Evolutionary conservation across 2,888 invertebrate species (phyloP).

Genomic region (Hydrotaea cyrtoneurina): DNA sequence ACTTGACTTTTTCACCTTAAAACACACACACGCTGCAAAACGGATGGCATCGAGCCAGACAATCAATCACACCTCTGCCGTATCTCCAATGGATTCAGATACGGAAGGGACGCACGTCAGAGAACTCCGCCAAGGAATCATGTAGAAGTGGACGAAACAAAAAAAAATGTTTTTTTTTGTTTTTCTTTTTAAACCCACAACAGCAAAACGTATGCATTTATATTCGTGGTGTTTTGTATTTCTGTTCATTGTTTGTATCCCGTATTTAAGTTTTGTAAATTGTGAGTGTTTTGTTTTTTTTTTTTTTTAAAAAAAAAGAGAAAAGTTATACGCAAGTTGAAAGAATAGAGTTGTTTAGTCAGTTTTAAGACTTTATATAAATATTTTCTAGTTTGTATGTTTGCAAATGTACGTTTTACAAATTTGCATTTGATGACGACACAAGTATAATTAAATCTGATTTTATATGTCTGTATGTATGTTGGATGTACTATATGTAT

Average conservation of each 20-base stretch:
- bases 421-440: background rate
- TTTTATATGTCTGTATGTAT: conserved; percentile 4
- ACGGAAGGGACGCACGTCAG: too few species aligned
- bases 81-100: too few species aligned
- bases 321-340: background rate
- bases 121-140: too few species aligned
- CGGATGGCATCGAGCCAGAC: too few species aligned
- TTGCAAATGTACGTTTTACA: background rate
- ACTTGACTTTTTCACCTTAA: background rate
- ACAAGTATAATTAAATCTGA: conserved; percentile 26
- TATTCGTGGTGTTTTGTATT: conserved; percentile 12
- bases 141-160: too few species aligned
- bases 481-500: too few species aligned
- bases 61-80: too few species aligned
- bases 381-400: conserved; percentile 11
- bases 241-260: conserved; percentile 3
- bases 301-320: background rate
- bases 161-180: too few species aligned
- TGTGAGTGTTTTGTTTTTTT: too few species aligned
- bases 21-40: background rate
- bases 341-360: background rate
- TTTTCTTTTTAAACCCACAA: background rate
- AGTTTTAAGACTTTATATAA: conserved; percentile 41
- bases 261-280: background rate
- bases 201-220: conserved; percentile 19